Evolutionary conservation across 1,140 invertebrate genomes (phyloP).

Genomic region (Archivesica marissinica): DNA sequence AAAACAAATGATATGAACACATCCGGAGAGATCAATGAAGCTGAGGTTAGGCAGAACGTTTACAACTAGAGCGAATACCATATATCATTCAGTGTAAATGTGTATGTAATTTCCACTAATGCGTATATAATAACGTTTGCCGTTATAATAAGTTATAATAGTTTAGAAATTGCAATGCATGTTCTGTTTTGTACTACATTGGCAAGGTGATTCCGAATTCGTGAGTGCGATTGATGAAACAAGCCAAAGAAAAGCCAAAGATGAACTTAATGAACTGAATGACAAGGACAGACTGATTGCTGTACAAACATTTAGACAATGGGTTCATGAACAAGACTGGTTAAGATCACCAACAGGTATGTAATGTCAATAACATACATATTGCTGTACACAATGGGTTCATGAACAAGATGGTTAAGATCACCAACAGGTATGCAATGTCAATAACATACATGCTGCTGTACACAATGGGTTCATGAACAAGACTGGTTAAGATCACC

Average conservation of each 20-base stretch:
- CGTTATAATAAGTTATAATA: background rate
- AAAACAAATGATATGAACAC: no score
- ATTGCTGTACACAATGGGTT: background rate
- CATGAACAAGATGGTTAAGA: background rate
- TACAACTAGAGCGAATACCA: background rate
- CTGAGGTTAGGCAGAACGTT: background rate
- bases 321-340: slow-evolving; percentile 52
- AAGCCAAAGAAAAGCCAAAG: slow-evolving; percentile 58
- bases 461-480: background rate
- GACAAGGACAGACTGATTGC: slow-evolving; percentile 62
- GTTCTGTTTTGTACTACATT: background rate
- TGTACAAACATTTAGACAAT: slow-evolving; percentile 60
- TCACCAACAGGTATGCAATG: background rate
- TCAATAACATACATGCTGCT: background rate
- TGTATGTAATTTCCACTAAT: background rate
- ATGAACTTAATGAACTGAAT: slow-evolving; percentile 67
- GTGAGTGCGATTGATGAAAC: slow-evolving; percentile 39
- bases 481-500: background rate
- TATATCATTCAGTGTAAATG: background rate
- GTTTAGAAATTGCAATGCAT: background rate
- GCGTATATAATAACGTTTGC: background rate
- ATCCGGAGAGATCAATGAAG: background rate
- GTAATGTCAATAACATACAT: no score
- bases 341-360: slow-evolving; percentile 67
- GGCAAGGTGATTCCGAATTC: background rate